Evolutionary conservation across 2,888 invertebrate species (phyloP).

Genomic region (Drosophila setosimentum): DNA sequence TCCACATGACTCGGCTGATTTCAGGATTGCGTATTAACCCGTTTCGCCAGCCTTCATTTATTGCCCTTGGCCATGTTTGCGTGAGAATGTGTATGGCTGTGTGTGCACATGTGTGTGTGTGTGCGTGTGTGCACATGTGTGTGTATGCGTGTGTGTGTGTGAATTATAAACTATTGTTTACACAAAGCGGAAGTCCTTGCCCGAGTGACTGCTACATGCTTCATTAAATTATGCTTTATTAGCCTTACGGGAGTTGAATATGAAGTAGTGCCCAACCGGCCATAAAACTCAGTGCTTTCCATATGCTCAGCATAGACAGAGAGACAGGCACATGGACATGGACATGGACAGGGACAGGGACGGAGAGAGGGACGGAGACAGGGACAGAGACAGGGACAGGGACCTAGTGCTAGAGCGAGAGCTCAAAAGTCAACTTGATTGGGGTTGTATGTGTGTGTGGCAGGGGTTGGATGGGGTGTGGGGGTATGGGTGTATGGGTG

Average conservation of each 20-base stretch:
- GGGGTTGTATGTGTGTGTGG: slow-evolving; percentile 25
- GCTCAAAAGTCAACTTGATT: slow-evolving; percentile 26
- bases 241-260: slow-evolving; percentile 82
- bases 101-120: slow-evolving; percentile 13
- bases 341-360: background rate
- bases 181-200: slow-evolving; percentile 77
- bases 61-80: slow-evolving; percentile 14
- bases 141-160: slow-evolving; percentile 49
- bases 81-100: slow-evolving; percentile 16
- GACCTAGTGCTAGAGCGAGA: background rate
- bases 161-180: slow-evolving; percentile 82
- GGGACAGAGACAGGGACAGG: background rate
- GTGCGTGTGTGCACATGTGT: slow-evolving; percentile 38
- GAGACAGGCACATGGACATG: background rate
- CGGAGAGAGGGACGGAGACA: no score
- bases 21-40: slow-evolving; percentile 63
- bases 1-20: slow-evolving; percentile 53
- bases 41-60: slow-evolving; percentile 57
- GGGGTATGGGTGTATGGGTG: no score
- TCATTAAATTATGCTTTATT: slow-evolving; percentile 84
- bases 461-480: background rate
- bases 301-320: slow-evolving; percentile 41
- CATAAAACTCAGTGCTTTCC: slow-evolving; percentile 64
- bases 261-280: slow-evolving; percentile 70
- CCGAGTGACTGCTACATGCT: slow-evolving; percentile 73